Conservation (phyloP, 1,140 invertebrate genomes). For the Glossosoma conforme region DNA sequence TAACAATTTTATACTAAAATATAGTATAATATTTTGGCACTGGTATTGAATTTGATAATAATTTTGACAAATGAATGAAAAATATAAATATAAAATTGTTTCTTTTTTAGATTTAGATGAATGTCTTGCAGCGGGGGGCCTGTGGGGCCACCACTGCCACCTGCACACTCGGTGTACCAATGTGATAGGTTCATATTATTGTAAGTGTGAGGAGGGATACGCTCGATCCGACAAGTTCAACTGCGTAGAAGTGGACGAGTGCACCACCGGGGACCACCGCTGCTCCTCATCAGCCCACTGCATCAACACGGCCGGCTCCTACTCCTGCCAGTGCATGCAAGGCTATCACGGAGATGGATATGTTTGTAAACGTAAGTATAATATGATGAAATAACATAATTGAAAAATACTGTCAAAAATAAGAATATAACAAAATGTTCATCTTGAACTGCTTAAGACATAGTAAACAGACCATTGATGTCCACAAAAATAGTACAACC, state of each 20-base stretch:
- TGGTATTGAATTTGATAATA: too few relatives aligned
- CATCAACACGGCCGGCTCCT: constrained; percentile 80
- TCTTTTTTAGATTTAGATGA: constrained; percentile 71
- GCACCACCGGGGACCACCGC: constrained; percentile 59
- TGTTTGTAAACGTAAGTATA: constrained; percentile 69
- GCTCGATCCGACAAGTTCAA: constrained; percentile 70
- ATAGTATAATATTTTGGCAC: too few relatives aligned
- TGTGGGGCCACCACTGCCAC: constrained; percentile 75
- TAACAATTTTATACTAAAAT: too few relatives aligned
- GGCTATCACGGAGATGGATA: constrained; percentile 83
- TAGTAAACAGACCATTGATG: too few relatives aligned
- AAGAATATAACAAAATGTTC: too few relatives aligned
- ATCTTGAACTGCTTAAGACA: too few relatives aligned
- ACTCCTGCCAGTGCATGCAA: constrained; percentile 72
- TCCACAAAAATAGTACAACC: too few relatives aligned
- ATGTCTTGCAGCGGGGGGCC: constrained; percentile 66
- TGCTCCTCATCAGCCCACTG: constrained; percentile 79
- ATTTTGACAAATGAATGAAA: too few relatives aligned
- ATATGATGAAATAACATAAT: too few relatives aligned
- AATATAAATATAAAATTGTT: constrained; percentile 9
- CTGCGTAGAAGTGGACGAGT: constrained; percentile 79
- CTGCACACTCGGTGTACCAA: constrained; percentile 77
- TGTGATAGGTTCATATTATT: constrained; percentile 71
- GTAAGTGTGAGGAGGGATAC: constrained; percentile 78
- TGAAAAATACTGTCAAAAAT: too few relatives aligned